Evolutionary conservation across 2,113 vertebrate species (phyloP).

Genomic region (Rutilus rutilus): DNA sequence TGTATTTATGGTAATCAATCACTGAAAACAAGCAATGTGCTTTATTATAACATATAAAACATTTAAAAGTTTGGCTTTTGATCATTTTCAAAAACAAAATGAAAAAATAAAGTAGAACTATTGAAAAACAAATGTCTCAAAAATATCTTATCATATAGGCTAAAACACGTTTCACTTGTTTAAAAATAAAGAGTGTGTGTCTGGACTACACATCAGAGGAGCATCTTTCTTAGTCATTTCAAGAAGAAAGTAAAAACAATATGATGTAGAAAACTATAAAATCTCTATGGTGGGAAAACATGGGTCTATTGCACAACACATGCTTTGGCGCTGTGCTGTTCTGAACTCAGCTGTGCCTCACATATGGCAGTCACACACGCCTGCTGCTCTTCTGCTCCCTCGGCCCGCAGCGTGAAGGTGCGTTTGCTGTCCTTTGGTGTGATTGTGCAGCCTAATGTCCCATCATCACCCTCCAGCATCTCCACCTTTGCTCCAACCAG

Average conservation of each 20-base stretch:
- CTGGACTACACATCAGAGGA: neutral
- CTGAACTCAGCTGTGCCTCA: slow-evolving; percentile 54
- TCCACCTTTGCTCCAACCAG: slow-evolving; percentile 53
- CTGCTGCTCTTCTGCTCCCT: slow-evolving; percentile 47
- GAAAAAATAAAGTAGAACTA: neutral
- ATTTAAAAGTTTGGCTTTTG: neutral
- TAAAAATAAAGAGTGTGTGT: neutral
- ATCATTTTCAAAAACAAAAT: neutral
- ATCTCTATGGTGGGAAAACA: neutral
- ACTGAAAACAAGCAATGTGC: neutral
- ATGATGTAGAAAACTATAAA: neutral
- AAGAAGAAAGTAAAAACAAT: neutral
- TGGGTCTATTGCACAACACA: slow-evolving; percentile 54
- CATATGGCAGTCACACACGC: slow-evolving; percentile 60
- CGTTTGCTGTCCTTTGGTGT: slow-evolving; percentile 49
- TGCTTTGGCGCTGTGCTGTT: slow-evolving; percentile 43
- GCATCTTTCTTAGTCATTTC: neutral
- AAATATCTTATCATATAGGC: neutral
- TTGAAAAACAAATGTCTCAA: neutral
- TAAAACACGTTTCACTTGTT: neutral
- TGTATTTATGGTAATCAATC: neutral
- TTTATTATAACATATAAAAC: neutral
- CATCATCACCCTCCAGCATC: slow-evolving; percentile 25
- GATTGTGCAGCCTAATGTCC: slow-evolving; percentile 52
- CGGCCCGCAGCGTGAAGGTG: slow-evolving; percentile 48